Percentiles rank a stretch among this genome's conserved stretches.
These are phyloP conservation scores for Takifugu rubripes DNA, from an alignment of 2,797 vertebrate species.

Conservation along the genomic window DNA sequence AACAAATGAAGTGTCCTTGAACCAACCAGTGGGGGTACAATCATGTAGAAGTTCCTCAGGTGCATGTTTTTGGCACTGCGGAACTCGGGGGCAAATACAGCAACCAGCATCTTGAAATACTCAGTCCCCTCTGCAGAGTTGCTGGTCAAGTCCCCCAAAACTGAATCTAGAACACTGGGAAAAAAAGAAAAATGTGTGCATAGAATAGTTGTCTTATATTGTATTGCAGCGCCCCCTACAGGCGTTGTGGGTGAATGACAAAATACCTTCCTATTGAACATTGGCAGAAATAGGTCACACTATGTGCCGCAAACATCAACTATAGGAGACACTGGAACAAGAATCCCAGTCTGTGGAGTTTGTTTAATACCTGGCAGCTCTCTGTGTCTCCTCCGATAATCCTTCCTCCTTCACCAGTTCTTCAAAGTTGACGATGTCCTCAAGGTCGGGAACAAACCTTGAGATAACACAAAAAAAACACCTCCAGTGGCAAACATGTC, in stretches of 20 bases:
- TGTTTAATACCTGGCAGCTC: conserved; percentile 82
- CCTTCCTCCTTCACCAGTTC: conserved; percentile 97
- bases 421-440: conserved; percentile 98
- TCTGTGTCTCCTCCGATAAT: conserved; percentile 90
- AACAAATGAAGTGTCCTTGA: not conserved
- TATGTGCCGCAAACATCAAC: not conserved
- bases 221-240: conserved; percentile 23
- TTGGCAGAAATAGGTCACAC: too few relatives aligned
- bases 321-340: not conserved
- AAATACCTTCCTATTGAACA: too few relatives aligned
- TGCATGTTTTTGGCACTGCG: conserved; percentile 97
- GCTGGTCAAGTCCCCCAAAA: conserved; percentile 88
- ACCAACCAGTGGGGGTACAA: conserved; percentile 94
- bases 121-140: conserved; percentile 97
- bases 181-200: not conserved
- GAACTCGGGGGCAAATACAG: conserved; percentile 94
- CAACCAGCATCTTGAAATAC: conserved; percentile 98
- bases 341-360: not conserved
- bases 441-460: conserved; percentile 97
- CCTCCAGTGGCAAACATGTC: not conserved
- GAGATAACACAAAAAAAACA: conserved; percentile 1
- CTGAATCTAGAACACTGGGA: conserved; percentile 82
- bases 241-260: not conserved
- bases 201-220: not conserved
- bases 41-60: conserved; percentile 96